Conservation (phyloP, 2,888 invertebrate genomes). For the Coecobrya sp. region DNA sequence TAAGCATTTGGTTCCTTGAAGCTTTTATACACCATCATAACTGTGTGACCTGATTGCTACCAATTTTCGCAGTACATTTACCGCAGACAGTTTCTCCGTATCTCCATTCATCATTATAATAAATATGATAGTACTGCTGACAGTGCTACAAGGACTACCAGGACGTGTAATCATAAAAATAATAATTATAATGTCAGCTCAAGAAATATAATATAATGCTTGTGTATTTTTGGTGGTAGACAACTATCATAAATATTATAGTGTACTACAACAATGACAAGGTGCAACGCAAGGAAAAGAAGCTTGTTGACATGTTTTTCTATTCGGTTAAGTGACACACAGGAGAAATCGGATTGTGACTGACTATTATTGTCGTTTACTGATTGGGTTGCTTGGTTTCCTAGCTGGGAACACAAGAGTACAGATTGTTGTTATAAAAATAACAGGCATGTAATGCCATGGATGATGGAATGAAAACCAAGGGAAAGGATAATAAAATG, state of each 20-base stretch:
- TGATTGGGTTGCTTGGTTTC: neutral
- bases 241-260: neutral
- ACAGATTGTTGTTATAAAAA: neutral
- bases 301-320: slow-evolving; percentile 29
- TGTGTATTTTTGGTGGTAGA: neutral
- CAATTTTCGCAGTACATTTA: neutral
- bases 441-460: neutral
- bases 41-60: neutral
- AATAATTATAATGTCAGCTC: slow-evolving; percentile 1
- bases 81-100: neutral
- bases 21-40: neutral
- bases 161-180: neutral
- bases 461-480: neutral
- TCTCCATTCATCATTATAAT: slow-evolving; percentile 15
- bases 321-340: neutral
- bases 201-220: neutral
- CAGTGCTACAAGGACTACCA: neutral
- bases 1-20: neutral
- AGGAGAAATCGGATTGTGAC: slow-evolving; percentile 48
- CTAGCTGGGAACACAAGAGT: neutral
- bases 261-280: neutral
- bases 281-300: neutral
- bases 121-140: neutral
- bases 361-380: slow-evolving; percentile 30
- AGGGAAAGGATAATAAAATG: neutral